Conservation (phyloP, 2,113 vertebrate species). For the Sphyrna mokarran region DNA sequence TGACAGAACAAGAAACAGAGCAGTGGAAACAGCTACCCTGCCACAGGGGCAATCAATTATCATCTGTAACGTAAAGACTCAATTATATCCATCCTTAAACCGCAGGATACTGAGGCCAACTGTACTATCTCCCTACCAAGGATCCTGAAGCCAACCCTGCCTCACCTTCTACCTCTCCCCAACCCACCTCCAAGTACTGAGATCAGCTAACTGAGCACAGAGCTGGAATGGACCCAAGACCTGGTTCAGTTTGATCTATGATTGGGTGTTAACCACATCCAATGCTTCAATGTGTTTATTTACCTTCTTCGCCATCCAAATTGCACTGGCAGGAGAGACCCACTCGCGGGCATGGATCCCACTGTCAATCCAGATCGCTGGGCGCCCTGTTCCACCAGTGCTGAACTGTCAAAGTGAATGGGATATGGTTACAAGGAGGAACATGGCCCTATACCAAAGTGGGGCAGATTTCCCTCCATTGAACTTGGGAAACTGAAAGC, state of each 20-base stretch:
- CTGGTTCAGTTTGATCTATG: neutral
- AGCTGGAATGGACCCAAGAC: neutral
- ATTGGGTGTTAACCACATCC: neutral
- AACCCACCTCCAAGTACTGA: neutral
- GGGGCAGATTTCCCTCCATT: neutral
- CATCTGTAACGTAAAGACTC: neutral
- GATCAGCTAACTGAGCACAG: neutral
- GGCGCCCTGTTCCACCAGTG: slow-evolving; percentile 67
- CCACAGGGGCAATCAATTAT: neutral
- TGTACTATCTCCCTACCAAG: neutral
- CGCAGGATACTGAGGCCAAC: neutral
- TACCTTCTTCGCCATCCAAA: slow-evolving; percentile 88
- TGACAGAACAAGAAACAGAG: neutral
- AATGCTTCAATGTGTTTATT: rapidly evolving
- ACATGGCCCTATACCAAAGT: neutral
- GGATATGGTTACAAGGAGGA: neutral
- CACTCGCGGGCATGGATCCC: slow-evolving; percentile 89
- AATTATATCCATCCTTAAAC: neutral
- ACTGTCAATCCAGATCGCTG: slow-evolving; percentile 81
- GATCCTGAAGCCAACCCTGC: neutral
- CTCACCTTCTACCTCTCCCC: neutral
- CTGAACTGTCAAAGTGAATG: slow-evolving; percentile 66
- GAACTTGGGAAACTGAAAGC: neutral
- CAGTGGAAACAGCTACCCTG: neutral
- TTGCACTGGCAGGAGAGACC: slow-evolving; percentile 76